Conservation (phyloP, 2,113 vertebrate genomes). For the Solenodon paradoxus region DNA sequence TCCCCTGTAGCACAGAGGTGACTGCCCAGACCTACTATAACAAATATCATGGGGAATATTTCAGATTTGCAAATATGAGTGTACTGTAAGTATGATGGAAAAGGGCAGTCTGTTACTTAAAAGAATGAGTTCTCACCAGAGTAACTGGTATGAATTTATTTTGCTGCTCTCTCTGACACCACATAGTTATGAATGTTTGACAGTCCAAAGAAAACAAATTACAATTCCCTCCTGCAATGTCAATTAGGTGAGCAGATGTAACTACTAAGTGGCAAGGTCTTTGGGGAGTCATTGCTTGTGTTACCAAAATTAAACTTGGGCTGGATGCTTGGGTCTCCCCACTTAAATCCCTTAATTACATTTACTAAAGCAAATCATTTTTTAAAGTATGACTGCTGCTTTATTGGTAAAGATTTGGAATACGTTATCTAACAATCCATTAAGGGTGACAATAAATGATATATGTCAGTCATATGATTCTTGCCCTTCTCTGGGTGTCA, state of each 20-base stretch:
- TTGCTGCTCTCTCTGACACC: not conserved
- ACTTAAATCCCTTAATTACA: conserved; percentile 40
- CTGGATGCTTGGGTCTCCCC: not conserved
- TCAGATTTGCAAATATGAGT: not conserved
- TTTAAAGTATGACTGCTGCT: conserved; percentile 30
- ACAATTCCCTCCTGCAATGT: not conserved
- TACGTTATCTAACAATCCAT: conserved; percentile 12
- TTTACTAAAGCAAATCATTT: conserved; percentile 50
- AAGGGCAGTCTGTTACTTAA: conserved; percentile 4
- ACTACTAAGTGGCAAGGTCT: conserved; percentile 39
- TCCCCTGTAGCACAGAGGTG: not conserved
- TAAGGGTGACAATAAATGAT: conserved; percentile 45
- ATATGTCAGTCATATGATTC: not conserved
- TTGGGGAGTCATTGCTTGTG: conserved; percentile 47
- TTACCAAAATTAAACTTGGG: conserved; percentile 57
- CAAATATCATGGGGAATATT: not conserved
- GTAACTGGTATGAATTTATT: conserved; percentile 16
- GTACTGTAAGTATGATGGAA: not conserved
- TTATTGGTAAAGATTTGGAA: conserved; percentile 52
- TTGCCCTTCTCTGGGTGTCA: not conserved
- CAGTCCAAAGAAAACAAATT: conserved; percentile 71
- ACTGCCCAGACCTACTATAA: conserved; percentile 6
- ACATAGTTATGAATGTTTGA: conserved; percentile 51
- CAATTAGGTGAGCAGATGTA: conserved; percentile 67
- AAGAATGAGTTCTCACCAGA: not conserved